These are phyloP conservation scores for Sylvia atricapilla DNA, from an alignment of 2,113 vertebrate species.

Conservation along the genomic window DNA sequence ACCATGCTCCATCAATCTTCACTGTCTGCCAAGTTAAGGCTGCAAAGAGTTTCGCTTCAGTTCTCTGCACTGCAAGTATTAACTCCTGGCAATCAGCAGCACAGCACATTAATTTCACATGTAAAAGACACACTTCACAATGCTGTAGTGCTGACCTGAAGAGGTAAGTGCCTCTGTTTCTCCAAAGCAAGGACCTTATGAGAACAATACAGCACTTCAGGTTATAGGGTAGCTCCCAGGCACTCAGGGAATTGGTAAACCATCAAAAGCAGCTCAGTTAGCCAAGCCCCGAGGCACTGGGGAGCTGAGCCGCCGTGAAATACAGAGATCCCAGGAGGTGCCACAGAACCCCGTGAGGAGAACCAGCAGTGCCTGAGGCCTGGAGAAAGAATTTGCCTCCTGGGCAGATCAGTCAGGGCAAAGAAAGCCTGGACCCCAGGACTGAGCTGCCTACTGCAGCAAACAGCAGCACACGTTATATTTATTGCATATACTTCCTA, in stretches of 20 bases:
- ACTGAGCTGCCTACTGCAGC: background rate
- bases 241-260: background rate
- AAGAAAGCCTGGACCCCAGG: background rate
- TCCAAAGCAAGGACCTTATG: background rate
- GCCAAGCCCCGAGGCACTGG: background rate
- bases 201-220: background rate
- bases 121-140: background rate
- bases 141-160: background rate
- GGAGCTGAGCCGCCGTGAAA: background rate
- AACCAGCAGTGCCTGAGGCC: background rate
- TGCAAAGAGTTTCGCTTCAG: background rate
- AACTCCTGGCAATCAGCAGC: background rate
- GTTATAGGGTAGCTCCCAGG: background rate
- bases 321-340: background rate
- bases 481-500: background rate
- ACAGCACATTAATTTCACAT: background rate
- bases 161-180: background rate
- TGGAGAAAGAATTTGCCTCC: background rate
- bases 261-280: background rate
- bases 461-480: background rate
- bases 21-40: background rate
- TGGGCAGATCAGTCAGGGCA: background rate
- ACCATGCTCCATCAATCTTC: background rate
- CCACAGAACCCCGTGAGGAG: background rate
- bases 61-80: background rate